Base-by-base conservation (phyloP, 2,888 invertebrate species). In the Odontocerum albicorne region DNA sequence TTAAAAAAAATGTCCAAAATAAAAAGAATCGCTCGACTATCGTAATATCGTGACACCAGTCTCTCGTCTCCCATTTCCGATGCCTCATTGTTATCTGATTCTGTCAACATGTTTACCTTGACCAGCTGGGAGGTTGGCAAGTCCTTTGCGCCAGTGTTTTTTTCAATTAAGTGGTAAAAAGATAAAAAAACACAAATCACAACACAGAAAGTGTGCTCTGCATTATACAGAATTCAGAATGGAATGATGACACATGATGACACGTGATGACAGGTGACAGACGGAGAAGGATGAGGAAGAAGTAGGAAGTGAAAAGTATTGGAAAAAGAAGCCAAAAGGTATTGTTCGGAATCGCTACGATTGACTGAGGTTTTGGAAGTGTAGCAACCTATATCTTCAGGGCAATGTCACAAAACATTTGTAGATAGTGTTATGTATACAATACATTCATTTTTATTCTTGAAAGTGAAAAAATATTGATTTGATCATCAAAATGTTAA, bases 121-220 rank as follows among this genome's bases (percentile, higher is more conserved):
- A 81, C 75, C 76, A 82, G 82, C 79, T 80, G 82, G 77, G 81
- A 81, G 75, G 81, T 79, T 74, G 81, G 82, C 77, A 82, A 81
- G 75, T 82, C 81, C 82, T 82, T 67, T 76, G 79, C 75, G 71
- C 73, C 75, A 74, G 74, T 73, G 49, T 38, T 51, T 59, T 51
- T 60, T 60, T 57, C 53, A 57, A 75, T 72, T 69, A 70, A 71
- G 75, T 68, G 74, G 74, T 73, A 73, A 67, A 77, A 69, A 73
- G 68, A 70, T 73, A 70, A 74, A 76, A 76, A 72, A 74, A 77
- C 71, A 73, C 74, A 75, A 72, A 74, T 77, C 76, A 77, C 75
- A 77, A 70, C 70, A 76, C 69, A 71, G 67, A 74, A 69, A 70
- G 33, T 47, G 56, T 54, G 54, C 51, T 54, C 45, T 40, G 21